A percentile compares a stretch with the other conserved stretches of the same genome.
Evolutionary conservation across 2,113 vertebrate genomes (phyloP).

Genomic region (Plecotus auritus): DNA sequence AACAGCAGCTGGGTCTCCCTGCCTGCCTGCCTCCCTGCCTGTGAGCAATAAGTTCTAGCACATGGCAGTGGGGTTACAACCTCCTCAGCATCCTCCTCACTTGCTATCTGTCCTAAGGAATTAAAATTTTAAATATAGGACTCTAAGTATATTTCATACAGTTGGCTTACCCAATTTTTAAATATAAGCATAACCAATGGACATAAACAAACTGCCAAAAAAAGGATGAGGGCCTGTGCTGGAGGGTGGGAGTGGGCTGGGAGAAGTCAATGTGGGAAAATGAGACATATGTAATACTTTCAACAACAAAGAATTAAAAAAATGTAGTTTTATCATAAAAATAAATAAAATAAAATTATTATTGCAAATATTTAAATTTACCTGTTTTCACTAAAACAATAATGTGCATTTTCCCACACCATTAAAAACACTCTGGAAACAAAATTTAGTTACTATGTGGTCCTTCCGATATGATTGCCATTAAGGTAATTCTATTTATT

Average conservation of each 20-base stretch:
- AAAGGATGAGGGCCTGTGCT: too few relatives aligned
- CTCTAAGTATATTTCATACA: background rate
- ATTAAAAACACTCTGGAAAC: background rate
- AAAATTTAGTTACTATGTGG: background rate
- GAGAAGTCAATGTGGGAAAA: too few relatives aligned
- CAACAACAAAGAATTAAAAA: too few relatives aligned
- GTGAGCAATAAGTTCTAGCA: background rate
- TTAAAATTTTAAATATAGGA: background rate
- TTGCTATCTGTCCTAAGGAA: background rate
- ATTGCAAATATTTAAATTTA: background rate
- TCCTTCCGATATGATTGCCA: background rate
- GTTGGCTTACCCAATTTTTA: background rate
- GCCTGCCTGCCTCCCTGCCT: background rate
- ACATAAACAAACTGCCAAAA: too few relatives aligned
- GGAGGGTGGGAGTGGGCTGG: too few relatives aligned
- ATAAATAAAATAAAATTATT: too few relatives aligned
- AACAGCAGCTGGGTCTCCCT: background rate
- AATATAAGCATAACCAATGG: too few relatives aligned
- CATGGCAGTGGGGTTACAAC: fast-evolving
- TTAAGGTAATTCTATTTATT: background rate
- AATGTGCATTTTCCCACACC: background rate
- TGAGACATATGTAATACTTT: too few relatives aligned
- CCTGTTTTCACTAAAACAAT: background rate
- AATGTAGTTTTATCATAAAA: too few relatives aligned
- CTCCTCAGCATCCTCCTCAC: background rate